Conservation (phyloP, 30 jellyfish, hydroid and myxozoan species). For the Aurelia aurita complex sp. Pacific region DNA sequence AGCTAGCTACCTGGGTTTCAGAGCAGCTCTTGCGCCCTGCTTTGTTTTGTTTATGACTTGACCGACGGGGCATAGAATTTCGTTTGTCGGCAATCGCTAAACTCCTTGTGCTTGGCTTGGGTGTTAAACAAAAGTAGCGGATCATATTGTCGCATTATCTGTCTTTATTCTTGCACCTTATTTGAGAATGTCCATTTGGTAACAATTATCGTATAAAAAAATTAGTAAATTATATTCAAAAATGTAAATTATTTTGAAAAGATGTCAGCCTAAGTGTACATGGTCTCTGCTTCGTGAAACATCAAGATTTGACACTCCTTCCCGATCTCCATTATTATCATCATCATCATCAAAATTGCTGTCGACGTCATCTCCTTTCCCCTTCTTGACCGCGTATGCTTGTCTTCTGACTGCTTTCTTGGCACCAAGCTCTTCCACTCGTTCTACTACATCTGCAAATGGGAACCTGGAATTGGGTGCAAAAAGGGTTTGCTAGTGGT, state of each 20-base stretch:
- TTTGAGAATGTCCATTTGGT: neutral
- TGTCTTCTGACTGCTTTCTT: slow-evolving; percentile 33
- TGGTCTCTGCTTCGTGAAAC: neutral
- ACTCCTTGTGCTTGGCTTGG: no score
- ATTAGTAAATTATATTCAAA: neutral
- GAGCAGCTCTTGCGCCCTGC: no score
- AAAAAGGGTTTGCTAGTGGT: no score
- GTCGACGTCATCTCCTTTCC: neutral
- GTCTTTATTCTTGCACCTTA: no score
- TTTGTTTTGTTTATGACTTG: no score
- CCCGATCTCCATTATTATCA: neutral
- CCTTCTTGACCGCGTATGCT: slow-evolving; percentile 2
- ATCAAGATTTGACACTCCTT: neutral
- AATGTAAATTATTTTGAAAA: neutral
- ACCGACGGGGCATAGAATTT: no score
- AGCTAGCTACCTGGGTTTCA: no score
- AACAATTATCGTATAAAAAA: neutral
- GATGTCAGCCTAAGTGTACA: neutral
- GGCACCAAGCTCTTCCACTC: slow-evolving; percentile 27
- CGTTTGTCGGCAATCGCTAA: no score
- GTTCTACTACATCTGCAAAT: slow-evolving; percentile 51
- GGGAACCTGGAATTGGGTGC: neutral
- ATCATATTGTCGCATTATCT: no score
- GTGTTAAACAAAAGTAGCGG: no score
- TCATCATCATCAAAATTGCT: neutral